phyloP scores from a whole-genome alignment of 2,797 vertebrate genomes.

The Amniataba percoides region DNA sequence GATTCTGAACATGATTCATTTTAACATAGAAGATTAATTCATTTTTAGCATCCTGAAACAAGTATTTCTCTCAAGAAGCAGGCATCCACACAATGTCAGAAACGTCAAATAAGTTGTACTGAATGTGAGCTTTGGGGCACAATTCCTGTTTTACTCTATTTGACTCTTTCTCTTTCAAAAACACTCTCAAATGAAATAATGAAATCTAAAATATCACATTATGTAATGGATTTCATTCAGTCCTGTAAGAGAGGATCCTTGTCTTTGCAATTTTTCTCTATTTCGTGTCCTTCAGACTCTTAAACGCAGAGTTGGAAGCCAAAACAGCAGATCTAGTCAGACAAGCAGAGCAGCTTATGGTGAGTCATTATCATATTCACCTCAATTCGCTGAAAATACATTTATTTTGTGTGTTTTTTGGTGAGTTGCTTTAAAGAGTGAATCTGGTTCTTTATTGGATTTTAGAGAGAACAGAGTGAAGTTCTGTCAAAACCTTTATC shows the following conservation, averaged over 20 bases:
- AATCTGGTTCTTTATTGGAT: conserved; percentile 9
- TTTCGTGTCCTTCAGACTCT: conserved; percentile 81
- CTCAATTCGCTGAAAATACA: neutral
- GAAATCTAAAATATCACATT: neutral
- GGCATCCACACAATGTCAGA: neutral
- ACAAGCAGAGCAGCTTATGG: conserved; percentile 93
- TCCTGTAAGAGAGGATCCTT: neutral
- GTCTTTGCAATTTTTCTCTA: neutral
- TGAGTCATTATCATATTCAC: conserved; percentile 70
- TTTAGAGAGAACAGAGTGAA: conserved; percentile 88
- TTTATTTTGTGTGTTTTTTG: neutral
- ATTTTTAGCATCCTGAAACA: neutral
- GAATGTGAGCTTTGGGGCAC: neutral
- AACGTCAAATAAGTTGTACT: neutral
- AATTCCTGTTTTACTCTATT: neutral
- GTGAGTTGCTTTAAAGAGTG: neutral
- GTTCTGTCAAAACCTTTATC: conserved; percentile 83
- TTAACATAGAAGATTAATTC: neutral
- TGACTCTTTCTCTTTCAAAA: neutral
- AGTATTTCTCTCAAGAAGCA: neutral
- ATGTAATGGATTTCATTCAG: neutral
- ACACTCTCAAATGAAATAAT: too few relatives aligned
- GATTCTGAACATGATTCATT: neutral
- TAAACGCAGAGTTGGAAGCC: conserved; percentile 94
- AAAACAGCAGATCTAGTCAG: conserved; percentile 91